Base-by-base conservation (phyloP, 2,888 invertebrate genomes). In the Loripinus fragilis region DNA sequence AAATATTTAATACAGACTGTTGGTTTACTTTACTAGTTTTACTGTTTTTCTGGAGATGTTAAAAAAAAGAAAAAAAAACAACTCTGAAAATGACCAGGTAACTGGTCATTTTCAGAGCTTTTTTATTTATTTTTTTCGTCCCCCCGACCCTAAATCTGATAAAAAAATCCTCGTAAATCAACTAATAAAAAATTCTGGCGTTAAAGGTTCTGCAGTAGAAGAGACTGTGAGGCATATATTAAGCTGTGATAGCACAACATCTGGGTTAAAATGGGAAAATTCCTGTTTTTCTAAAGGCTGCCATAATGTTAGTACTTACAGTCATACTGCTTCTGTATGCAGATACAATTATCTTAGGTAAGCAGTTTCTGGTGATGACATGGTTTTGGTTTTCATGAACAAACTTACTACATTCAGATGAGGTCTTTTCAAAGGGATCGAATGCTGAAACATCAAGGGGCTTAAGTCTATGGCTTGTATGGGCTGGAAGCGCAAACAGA, bases 401-500 rank as follows among this genome's bases (percentile, higher is more conserved):
- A 52, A 52, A 45, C 17, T 45, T 45, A 45, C 3, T 5, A 52
- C 52, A 52, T 2, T 25, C 25, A 25, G 23, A 8, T 17, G 25
- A 52, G 15, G 25, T n/a, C 25, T 52, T 65, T 55, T 74, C 70
- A 69, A 42, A 42, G 1, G 71, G 55, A 48, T 71, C 68, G 28
- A 78, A 75, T 20, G 74, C 65, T 2, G 33, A 65, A n/a, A 65
- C 65, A 33, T 65, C 65, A 20, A 65, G 35, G 2, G 65, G 65
- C 68, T 20, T 55, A 25, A 48, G 71, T 67, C 60, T 60, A 38
- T 35, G 60, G 42, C 74, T 78, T 15, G 41, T 66, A 35, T 78
- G 74, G 2, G 71, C 64, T 75, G 30, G 12, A 64, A 55, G 70
- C 7, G 67, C 70, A 74, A 71, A 78, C 20, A 68, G 25, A 33